Conservation (phyloP, 2,888 invertebrate genomes). For the Girardia tigrina region DNA sequence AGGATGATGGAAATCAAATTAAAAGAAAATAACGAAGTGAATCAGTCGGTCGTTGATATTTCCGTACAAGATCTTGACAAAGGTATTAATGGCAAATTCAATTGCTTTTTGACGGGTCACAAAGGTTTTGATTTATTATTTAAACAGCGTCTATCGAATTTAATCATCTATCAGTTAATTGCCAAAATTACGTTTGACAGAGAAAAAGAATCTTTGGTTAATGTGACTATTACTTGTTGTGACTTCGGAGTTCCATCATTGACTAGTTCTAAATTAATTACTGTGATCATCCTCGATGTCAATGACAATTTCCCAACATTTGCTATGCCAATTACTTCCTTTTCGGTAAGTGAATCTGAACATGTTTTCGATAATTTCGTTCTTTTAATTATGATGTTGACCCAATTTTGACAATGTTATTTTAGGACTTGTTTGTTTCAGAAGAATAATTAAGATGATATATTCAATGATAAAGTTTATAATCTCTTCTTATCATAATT, state of each 20-base stretch:
- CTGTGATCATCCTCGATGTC: neutral
- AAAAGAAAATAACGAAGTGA: neutral
- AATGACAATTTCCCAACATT: constrained; percentile 12
- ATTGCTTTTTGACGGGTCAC: neutral
- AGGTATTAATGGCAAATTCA: neutral
- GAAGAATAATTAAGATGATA: too few relatives aligned
- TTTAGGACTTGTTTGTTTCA: too few relatives aligned
- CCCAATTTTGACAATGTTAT: too few relatives aligned
- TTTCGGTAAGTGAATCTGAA: constrained; percentile 14
- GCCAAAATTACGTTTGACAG: neutral
- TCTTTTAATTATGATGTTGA: too few relatives aligned
- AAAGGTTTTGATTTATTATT: neutral
- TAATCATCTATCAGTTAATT: neutral
- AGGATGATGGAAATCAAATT: neutral
- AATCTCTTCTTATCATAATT: too few relatives aligned
- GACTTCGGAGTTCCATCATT: neutral
- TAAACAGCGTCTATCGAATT: neutral
- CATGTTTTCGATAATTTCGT: too few relatives aligned
- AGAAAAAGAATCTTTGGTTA: neutral
- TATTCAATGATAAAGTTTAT: too few relatives aligned
- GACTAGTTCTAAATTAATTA: constrained; percentile 10
- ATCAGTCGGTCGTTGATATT: neutral
- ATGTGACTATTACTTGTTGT: neutral
- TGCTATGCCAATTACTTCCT: neutral
- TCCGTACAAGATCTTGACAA: neutral